A percentile compares a stretch with the other conserved stretches of the same genome.
Conservation (phyloP, 2,797 vertebrate species). For the Melanotaenia trifasciata region DNA sequence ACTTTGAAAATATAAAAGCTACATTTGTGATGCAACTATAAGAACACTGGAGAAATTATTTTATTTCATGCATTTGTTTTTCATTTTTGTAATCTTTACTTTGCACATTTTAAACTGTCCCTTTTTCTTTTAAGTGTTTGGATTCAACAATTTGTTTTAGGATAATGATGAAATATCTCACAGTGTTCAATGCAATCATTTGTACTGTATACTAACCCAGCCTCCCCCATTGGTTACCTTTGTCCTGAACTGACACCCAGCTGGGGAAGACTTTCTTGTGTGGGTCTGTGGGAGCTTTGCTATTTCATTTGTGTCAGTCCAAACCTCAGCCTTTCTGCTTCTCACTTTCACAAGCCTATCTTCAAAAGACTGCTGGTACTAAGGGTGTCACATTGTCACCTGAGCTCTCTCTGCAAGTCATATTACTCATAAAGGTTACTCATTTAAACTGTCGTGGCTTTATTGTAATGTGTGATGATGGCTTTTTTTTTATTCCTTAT, state of each 20-base stretch:
- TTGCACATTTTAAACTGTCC: background rate
- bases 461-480: background rate
- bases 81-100: background rate
- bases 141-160: no score
- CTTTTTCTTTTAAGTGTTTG: no score
- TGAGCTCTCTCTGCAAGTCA: slow-evolving; percentile 13
- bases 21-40: background rate
- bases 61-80: background rate
- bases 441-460: background rate
- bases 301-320: slow-evolving; percentile 35
- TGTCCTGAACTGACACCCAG: slow-evolving; percentile 27
- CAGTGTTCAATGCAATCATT: background rate
- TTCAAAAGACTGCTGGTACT: slow-evolving; percentile 32
- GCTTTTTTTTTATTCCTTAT: background rate
- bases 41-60: background rate
- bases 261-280: background rate
- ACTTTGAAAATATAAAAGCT: no score
- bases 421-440: slow-evolving; percentile 46
- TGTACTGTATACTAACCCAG: slow-evolving; percentile 23
- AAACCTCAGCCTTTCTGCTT: slow-evolving; percentile 14
- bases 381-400: slow-evolving; percentile 13
- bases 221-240: background rate
- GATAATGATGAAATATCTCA: no score
- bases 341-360: slow-evolving; percentile 28
- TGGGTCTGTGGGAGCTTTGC: background rate